Conservation (phyloP, 2,888 invertebrate genomes). For the Escarpia spicata region DNA sequence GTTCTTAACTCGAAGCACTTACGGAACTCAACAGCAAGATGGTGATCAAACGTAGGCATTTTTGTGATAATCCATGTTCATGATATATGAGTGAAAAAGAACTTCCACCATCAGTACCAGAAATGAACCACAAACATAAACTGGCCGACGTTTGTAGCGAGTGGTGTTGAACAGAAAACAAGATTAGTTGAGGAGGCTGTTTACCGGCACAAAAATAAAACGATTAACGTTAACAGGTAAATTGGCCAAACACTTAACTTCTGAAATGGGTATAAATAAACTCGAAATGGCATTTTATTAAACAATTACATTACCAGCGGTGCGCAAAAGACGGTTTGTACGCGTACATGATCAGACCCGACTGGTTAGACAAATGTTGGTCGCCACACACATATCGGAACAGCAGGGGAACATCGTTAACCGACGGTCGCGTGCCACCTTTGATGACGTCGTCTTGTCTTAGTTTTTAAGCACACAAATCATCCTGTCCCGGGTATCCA, state of each 20-base stretch:
- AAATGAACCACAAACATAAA: neutral
- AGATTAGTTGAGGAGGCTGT: neutral
- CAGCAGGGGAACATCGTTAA: neutral
- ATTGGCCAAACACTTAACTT: neutral
- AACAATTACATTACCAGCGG: neutral
- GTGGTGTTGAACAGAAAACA: neutral
- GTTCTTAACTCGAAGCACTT: no score
- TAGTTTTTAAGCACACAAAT: neutral
- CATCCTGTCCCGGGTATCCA: neutral
- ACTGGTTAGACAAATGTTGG: neutral
- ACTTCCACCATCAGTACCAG: neutral
- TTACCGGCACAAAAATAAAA: neutral
- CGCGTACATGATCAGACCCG: neutral
- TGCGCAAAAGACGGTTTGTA: neutral
- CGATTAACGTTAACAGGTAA: neutral
- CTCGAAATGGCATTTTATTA: neutral
- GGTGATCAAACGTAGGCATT: no score
- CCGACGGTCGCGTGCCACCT: neutral
- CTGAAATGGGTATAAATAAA: neutral
- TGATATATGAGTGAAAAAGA: neutral
- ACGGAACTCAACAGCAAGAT: no score
- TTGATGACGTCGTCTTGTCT: neutral
- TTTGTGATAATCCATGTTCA: neutral
- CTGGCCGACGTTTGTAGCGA: neutral
- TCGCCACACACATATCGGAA: neutral